Base-by-base conservation (phyloP, 2,113 vertebrate species). In the Phainopepla nitens region DNA sequence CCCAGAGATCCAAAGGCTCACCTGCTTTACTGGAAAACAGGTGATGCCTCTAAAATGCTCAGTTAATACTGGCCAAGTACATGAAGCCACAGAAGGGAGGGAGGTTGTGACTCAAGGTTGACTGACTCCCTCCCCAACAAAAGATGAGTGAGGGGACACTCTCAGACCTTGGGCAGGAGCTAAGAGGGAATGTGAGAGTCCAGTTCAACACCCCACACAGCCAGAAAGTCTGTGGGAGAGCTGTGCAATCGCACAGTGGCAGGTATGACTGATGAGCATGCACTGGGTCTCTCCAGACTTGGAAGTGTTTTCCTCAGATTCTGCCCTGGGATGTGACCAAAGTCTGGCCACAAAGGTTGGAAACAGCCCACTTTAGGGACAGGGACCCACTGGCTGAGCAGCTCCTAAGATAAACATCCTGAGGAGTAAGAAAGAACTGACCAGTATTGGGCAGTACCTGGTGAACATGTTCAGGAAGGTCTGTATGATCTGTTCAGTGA, bases 381-480 rank as follows among this genome's bases (percentile, higher is more conserved):
- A 89, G 17, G 13, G 36, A 64, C 2, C 21, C 2, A 2, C 8
- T 60, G 44, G 23, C 49, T 47, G 36, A 85, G 70, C 56, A 62
- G 50, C 54, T 82, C 8, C 51, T 33, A 11, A 35, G 28, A 51
- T 2, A 44, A 73, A 73, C 47, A 58, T 7, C 11, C 47, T 2
- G 1, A 86, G 82, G 45, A 44, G 4, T 31, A 47, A 56, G 42
- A 56, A 73, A 49, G 49, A 28, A 62, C 47, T 10, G 22, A n/a
- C 3, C 14, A 71, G 5, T 5, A 10, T 0, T 9, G n/a, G 36
- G 11, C 78, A 75, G 49, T 97, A 99, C 99, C 99, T 99, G 96
- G 99, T 99, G 97, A 99, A 99, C 99, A 99, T 99, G 96, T 99
- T 99, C 88, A 99, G 98, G 97, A 99, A 99, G 69, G 99, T 99